Evolutionary conservation across 2,888 invertebrate species (phyloP).

Genomic region (Ganaspis brasiliensis): DNA sequence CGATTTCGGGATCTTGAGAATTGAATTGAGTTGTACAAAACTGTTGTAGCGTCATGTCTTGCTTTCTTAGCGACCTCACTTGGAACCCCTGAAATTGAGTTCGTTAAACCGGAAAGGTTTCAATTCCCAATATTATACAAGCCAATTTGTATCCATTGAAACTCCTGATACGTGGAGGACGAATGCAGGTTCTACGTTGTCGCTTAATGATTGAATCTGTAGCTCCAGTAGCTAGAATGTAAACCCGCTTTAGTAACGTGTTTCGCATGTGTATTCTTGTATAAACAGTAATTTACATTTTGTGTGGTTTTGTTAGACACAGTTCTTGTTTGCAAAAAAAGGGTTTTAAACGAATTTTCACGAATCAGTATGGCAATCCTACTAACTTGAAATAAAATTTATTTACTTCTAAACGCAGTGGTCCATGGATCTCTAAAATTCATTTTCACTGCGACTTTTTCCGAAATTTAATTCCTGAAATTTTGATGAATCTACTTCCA

Average conservation of each 20-base stretch:
- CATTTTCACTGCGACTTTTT: no score
- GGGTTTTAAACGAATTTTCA: no score
- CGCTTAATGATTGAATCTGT: constrained; percentile 64
- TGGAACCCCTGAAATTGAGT: constrained; percentile 63
- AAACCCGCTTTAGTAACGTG: background rate
- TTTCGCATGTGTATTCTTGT: constrained; percentile 2
- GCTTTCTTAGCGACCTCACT: background rate
- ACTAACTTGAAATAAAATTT: no score
- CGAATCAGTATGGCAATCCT: no score
- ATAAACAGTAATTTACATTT: background rate
- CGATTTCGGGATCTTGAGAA: background rate
- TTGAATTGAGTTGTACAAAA: constrained; percentile 3
- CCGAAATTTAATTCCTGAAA: no score
- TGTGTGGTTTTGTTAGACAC: background rate
- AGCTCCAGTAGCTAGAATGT: constrained; percentile 52
- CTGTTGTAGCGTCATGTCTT: constrained; percentile 7
- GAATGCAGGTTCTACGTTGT: background rate
- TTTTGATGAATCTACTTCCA: no score
- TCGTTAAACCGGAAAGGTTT: constrained; percentile 66
- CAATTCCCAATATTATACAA: constrained; percentile 65
- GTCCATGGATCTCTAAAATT: no score
- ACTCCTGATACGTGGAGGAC: constrained; percentile 29
- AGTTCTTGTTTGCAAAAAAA: no score
- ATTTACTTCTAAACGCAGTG: no score
- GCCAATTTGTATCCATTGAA: constrained; percentile 67